These are phyloP conservation scores for Bombus superbus DNA, from an alignment of 1,140 invertebrate genomes.

Conservation along the genomic window DNA sequence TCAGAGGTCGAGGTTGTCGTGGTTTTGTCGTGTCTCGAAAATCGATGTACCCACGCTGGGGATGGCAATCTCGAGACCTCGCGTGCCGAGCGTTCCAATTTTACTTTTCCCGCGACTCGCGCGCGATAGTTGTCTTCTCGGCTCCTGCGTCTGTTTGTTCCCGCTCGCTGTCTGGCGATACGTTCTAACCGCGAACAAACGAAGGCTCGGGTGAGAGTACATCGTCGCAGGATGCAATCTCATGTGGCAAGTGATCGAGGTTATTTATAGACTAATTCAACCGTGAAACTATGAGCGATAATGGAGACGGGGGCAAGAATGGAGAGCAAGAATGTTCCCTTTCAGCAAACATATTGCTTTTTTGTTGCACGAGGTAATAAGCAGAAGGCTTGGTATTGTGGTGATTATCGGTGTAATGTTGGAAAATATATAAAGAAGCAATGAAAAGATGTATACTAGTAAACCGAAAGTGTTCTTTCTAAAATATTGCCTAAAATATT, in stretches of 20 bases:
- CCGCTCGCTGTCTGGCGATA: conserved; percentile 4
- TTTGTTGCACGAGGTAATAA: neutral
- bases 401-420: neutral
- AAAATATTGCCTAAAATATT: no score
- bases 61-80: conserved; percentile 55
- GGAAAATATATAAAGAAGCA: neutral
- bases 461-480: no score
- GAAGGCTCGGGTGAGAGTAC: neutral
- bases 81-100: conserved; percentile 66
- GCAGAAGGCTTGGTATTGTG: neutral
- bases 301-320: conserved; percentile 24
- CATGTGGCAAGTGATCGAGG: conserved; percentile 1
- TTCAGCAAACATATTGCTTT: neutral
- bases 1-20: conserved; percentile 20
- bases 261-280: conserved; percentile 39
- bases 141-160: neutral
- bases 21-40: conserved; percentile 11
- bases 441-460: neutral
- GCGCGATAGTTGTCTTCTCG: conserved; percentile 11
- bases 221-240: neutral
- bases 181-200: neutral
- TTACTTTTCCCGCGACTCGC: conserved; percentile 58
- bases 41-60: conserved; percentile 18
- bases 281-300: conserved; percentile 44
- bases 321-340: neutral